A percentile compares a stretch with the other conserved stretches of the same genome.
Evolutionary conservation across 1,140 invertebrate genomes (phyloP).

Genomic region (Aculops lycopersici): DNA sequence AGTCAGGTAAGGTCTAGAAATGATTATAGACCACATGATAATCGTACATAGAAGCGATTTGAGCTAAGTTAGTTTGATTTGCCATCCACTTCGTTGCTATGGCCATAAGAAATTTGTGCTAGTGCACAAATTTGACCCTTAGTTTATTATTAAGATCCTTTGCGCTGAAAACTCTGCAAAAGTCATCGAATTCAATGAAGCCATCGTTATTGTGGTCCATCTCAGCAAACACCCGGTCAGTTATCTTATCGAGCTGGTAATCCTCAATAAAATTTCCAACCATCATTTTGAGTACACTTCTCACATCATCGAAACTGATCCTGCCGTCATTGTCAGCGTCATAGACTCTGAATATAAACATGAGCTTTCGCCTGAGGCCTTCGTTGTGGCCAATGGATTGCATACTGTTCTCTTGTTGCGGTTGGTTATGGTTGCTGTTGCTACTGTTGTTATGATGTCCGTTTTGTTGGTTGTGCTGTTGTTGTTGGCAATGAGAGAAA

Average conservation of each 20-base stretch:
- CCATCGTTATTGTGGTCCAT: constrained; percentile 82
- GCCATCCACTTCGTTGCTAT: too few relatives aligned
- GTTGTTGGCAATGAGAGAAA: too few relatives aligned
- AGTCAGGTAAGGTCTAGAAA: too few relatives aligned
- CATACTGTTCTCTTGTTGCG: too few relatives aligned
- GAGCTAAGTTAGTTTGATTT: too few relatives aligned
- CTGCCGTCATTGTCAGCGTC: constrained; percentile 88
- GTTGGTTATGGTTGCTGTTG: too few relatives aligned
- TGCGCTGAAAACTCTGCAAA: constrained; percentile 60
- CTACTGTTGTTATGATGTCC: too few relatives aligned
- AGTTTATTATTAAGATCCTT: constrained; percentile 95
- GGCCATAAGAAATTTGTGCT: neutral
- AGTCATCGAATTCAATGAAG: constrained; percentile 92
- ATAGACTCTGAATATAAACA: constrained; percentile 98
- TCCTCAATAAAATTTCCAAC: constrained; percentile 66
- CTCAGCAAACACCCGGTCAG: constrained; percentile 80
- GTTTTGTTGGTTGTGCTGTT: too few relatives aligned
- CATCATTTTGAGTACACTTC: constrained; percentile 97
- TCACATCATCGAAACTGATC: constrained; percentile 76
- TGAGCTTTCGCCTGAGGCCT: too few relatives aligned
- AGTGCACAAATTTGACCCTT: constrained; percentile 78
- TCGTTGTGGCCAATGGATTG: constrained; percentile 65
- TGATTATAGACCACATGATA: too few relatives aligned
- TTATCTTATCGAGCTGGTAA: constrained; percentile 65
- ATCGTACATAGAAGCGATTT: too few relatives aligned